Percentiles rank a stretch among this genome's conserved stretches.
phyloP scores from a whole-genome alignment of 2,113 vertebrate species.

The Plecotus auritus region DNA sequence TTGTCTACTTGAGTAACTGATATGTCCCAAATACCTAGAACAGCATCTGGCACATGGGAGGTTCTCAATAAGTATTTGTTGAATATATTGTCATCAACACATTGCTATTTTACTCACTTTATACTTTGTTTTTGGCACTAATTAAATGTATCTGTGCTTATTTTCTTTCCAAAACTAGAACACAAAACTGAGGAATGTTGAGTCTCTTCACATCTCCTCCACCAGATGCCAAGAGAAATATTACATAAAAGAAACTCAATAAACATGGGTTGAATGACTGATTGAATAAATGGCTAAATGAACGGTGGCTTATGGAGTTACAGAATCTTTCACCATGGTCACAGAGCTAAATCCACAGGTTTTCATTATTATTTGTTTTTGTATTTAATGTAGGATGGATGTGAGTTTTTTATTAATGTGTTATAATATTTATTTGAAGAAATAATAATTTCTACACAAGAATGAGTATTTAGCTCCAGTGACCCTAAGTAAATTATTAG shows the following conservation, averaged over 20 bases:
- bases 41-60: background rate
- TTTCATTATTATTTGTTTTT: background rate
- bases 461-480: slow-evolving; percentile 7
- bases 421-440: slow-evolving; percentile 19
- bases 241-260: background rate
- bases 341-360: background rate
- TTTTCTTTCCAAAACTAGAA: background rate
- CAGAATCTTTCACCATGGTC: background rate
- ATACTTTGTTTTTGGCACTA: background rate
- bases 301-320: background rate
- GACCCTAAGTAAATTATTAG: slow-evolving; percentile 33
- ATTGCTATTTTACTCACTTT: background rate
- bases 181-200: background rate
- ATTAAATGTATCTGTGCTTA: background rate
- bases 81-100: background rate
- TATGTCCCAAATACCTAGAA: too few relatives aligned
- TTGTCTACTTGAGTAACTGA: background rate
- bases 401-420: background rate
- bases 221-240: background rate
- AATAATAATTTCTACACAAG: slow-evolving; percentile 15
- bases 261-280: background rate
- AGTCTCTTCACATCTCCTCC: background rate
- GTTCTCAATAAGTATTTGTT: background rate
- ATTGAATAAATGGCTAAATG: background rate
- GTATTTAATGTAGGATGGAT: background rate